Base-by-base conservation (phyloP, 2,888 invertebrate genomes). In the Strigamia maritima region DNA sequence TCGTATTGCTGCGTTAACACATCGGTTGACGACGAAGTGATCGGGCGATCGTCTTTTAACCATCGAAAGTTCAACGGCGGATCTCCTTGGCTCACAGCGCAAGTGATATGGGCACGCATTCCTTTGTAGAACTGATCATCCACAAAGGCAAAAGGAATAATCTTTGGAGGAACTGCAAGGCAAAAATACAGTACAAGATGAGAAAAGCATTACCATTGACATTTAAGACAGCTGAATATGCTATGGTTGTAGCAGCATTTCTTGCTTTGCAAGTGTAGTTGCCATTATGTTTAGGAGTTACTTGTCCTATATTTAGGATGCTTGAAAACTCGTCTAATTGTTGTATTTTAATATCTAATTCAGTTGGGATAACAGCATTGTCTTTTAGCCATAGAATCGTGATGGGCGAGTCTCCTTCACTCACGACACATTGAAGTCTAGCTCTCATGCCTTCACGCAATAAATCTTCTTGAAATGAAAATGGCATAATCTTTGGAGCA, bases 401-500 rank as follows among this genome's bases (percentile, higher is more conserved):
- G n/a, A 54, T 54, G 22, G 60, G 60, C 7, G 60, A 54, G 22
- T 54, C 60, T 54, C 60, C 60, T 31, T 31, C 31, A 31, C 31
- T 31, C 31, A 31, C 31, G 31, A 31, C 31, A 31, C 31, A 31
- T 31, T 54, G 60, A 54, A 54, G 60, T 54, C 60, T 54, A 35
- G 87, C 86, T 78, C 88, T 87, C 82, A 87, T 87, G 75, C 89
- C 89, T 80, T 88, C 89, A 83, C 87, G 88, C 74, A 88, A 86
- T 79, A 88, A 88, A 81, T 86, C 87, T 70, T 84, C 83, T 84
- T 88, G 88, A 83, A 88, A 88, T 82, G 85, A 85, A 83, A 89
- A 89, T 81, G 88, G 88, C 81, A 91, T 90, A 83, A 93, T 91
- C 89, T 92, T 92, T 81, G 93, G 93, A 84, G 91, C 90, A 86